Evolutionary conservation across 2,113 vertebrate species (phyloP), one percentile per base, ranked within the genome.

Genomic region (Pipa parva): DNA sequence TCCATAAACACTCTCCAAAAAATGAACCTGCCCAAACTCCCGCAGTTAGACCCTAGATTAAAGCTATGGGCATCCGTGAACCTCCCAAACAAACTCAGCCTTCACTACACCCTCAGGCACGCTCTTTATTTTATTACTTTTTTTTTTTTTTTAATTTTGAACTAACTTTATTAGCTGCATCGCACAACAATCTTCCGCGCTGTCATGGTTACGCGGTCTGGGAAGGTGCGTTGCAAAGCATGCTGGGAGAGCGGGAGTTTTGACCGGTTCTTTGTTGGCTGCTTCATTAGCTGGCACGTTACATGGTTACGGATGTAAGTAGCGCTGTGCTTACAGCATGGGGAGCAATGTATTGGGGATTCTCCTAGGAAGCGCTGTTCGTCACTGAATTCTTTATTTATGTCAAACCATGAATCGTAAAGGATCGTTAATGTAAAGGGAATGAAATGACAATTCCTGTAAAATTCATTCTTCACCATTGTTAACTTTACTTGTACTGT

Each of bases 201-300:
- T 49, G 4, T 26, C 25, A 52, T 21, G 22, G 55, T 15, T 21
- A 58, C 20, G 5, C 20, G 12, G 6, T n/a, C 26, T 7, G 25
- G 56, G 45, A 36, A 46, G 25, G 45, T 29, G 55, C 15, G 25
- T 8, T 52, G 51, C 20, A 11, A 25, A 13, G 64, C 64, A 59
- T 50, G 64, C 27, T 51, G 64, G 64, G 64, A 49, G 22, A 49
- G 63, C 21, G 64, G 64, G 45, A 59, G 31, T n/a, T 68, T 68
- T 59, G 55, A 50, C 21, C 8, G 22, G 26, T 33, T 24, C 7
- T 42, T 15, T 1, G 2, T 17, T n/a, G 17, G n/a, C n/a, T 1
- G 39, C 6, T 42, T 42, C 17, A 12, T n/a, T n/a, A 42, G 31
- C 22, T 22, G 46, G 9, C 18, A 13, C 21, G 20, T 21, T 49